Evolutionary conservation across 2,888 invertebrate species (phyloP).

Genomic region (Prosopocoilus inquinatus): DNA sequence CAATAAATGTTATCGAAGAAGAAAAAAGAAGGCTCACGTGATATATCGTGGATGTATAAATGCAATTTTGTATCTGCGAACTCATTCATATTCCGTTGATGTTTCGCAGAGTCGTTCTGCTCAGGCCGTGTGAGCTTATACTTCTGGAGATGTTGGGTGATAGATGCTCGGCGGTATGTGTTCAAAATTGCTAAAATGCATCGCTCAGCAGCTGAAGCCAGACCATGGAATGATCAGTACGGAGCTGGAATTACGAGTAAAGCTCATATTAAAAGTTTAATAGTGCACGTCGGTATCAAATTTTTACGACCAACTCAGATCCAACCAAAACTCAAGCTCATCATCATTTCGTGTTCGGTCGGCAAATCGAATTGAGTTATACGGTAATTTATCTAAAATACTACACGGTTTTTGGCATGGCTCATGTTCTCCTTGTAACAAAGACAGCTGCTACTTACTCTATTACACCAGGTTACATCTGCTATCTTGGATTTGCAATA

Average conservation of each 20-base stretch:
- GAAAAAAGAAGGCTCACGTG: slow-evolving; percentile 14
- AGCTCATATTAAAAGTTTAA: slow-evolving; percentile 34
- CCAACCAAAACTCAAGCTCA: slow-evolving; percentile 12
- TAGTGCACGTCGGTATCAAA: slow-evolving; percentile 15
- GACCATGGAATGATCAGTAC: too few relatives aligned
- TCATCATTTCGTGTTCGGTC: slow-evolving; percentile 14
- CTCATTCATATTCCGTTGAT: slow-evolving; percentile 43
- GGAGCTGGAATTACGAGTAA: neutral
- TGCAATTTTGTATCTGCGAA: slow-evolving; percentile 37
- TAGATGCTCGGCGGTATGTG: slow-evolving; percentile 35
- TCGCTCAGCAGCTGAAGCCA: slow-evolving; percentile 36
- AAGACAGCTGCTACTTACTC: too few relatives aligned
- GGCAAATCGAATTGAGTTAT: slow-evolving; percentile 12
- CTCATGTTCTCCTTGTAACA: too few relatives aligned
- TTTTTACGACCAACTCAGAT: neutral
- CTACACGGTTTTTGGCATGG: neutral
- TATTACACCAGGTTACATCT: too few relatives aligned
- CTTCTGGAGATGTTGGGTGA: slow-evolving; percentile 41
- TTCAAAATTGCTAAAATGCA: slow-evolving; percentile 45
- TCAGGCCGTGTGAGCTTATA: slow-evolving; percentile 40
- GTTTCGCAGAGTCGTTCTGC: slow-evolving; percentile 38
- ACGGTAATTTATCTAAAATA: slow-evolving; percentile 13
- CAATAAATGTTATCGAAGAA: neutral
- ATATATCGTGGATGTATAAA: slow-evolving; percentile 32
- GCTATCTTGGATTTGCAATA: too few relatives aligned